Evolutionary conservation across 2,888 invertebrate species (phyloP), one percentile per base, ranked within the genome.

Genomic region (Brenthis daphne): DNA sequence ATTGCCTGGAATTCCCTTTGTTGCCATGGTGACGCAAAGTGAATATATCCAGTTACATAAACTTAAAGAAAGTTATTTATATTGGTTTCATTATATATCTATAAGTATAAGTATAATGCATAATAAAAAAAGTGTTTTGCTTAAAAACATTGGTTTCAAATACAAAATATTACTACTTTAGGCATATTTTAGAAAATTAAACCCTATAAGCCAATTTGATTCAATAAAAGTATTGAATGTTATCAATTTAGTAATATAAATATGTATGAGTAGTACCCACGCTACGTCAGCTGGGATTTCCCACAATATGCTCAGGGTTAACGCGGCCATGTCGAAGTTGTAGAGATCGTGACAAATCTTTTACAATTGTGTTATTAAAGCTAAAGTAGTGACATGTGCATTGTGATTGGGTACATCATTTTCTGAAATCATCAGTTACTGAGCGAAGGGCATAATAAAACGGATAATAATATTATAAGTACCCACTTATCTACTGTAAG

Each of bases 1-100:
- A 54, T 64, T 74, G 68, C 74, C 76, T 73, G 89, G 88, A 77
- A 84, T 84, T 87, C 81, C 87, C 87, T 77, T 71, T 83, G 16
- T 53, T 16, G 6, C 51, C 11, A 16, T 8, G 16, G 16, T 16
- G 51, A n/a, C 8, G n/a, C 51, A 16, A 6, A 16, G 51, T 53
- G 14, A 53, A 53, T 53, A 53, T 5, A 8, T 11, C 2, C 1
- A 43, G 8, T 8, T 43, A 3, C 0, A 8, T 43, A 43, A 11
- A 11, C 11, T 37, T 37, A 37, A 29, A 29, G 3, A 4, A 4
- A 4, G 3, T 29, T 29, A 29, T 29, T 4, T 29, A 4, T 29
- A 4, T 29, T 29, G 29, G 29, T 29, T 29, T 29, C 29, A 29
- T 29, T 4, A 4, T 29, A 4, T 29, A 4, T 29, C 29, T 29